Evolutionary conservation across 2,797 vertebrate species (phyloP).

Genomic region (Borostomias antarcticus): DNA sequence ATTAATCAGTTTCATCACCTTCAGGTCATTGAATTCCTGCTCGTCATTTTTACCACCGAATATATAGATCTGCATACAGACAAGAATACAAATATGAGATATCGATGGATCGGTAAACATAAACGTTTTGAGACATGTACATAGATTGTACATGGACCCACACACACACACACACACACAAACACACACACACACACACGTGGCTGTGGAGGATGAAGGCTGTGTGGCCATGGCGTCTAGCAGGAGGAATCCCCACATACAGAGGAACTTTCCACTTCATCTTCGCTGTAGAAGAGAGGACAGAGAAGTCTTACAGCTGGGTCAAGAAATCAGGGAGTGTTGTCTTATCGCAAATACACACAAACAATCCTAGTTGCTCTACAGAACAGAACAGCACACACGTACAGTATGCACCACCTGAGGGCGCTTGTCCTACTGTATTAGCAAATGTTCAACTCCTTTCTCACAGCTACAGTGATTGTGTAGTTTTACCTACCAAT

Average conservation of each 20-base stretch:
- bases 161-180: slow-evolving; percentile 20
- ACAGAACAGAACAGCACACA: neutral
- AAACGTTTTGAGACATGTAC: neutral
- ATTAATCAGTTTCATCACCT: slow-evolving; percentile 77
- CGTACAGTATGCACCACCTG: slow-evolving; percentile 18
- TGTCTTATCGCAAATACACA: neutral
- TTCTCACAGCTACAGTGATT: neutral
- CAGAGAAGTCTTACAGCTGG: neutral
- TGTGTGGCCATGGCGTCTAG: slow-evolving; percentile 68
- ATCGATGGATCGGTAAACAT: too few relatives aligned
- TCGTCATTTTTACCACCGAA: slow-evolving; percentile 76
- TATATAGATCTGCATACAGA: slow-evolving; percentile 66
- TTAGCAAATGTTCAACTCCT: too few relatives aligned
- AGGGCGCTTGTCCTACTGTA: slow-evolving; percentile 10
- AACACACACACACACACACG: slow-evolving; percentile 49
- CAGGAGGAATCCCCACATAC: slow-evolving; percentile 76
- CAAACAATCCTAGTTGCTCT: neutral
- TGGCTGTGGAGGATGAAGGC: slow-evolving; percentile 79
- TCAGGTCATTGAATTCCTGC: slow-evolving; percentile 73
- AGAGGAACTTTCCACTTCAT: slow-evolving; percentile 83
- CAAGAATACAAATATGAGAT: neutral
- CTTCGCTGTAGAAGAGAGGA: slow-evolving; percentile 64
- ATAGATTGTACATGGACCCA: slow-evolving; percentile 48
- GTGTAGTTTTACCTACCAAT: slow-evolving; percentile 63
- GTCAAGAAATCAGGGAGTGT: neutral